phyloP scores from a whole-genome alignment of 2,113 vertebrate species.

The Gracilinanus agilis region DNA sequence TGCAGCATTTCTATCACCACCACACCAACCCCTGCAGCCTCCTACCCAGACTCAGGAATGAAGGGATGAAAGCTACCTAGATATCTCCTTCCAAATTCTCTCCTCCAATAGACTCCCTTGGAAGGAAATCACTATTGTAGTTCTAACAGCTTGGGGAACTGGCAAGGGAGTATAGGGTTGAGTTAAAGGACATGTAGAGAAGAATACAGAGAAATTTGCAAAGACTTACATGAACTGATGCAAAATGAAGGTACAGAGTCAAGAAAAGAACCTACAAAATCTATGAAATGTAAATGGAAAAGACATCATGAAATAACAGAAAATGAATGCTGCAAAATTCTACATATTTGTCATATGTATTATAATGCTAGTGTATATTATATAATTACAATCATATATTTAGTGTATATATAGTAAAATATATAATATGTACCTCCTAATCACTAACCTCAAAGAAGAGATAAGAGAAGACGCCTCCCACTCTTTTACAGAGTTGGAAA shows the following conservation, averaged over 20 bases:
- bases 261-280: neutral
- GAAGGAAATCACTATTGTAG: neutral
- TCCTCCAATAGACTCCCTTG: neutral
- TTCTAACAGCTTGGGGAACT: neutral
- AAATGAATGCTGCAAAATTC: neutral
- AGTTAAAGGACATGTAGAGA: neutral
- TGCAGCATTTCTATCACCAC: neutral
- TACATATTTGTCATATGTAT: neutral
- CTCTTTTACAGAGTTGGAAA: neutral
- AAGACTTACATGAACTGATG: neutral
- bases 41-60: neutral
- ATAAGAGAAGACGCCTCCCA: neutral
- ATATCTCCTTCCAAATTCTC: neutral
- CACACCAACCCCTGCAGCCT: neutral
- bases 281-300: neutral
- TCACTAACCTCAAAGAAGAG: neutral
- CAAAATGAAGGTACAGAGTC: neutral
- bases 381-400: neutral
- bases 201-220: neutral
- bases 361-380: neutral
- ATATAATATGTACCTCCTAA: neutral
- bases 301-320: neutral
- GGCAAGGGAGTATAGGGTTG: neutral
- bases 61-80: neutral
- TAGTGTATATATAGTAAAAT: neutral